Conservation (phyloP, 2,113 vertebrate genomes). For the Oncorhynchus tshawytscha region DNA sequence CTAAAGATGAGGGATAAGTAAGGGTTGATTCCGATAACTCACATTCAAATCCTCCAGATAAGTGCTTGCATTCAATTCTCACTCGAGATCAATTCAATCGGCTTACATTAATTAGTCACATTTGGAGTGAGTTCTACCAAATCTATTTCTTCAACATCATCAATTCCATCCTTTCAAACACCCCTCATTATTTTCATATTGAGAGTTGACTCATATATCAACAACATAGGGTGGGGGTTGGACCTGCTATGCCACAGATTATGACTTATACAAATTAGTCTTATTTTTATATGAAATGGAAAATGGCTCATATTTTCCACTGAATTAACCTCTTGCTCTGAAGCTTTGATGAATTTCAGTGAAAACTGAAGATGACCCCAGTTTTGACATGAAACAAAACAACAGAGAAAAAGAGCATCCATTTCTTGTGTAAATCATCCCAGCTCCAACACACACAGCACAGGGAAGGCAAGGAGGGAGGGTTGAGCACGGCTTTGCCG, state of each 20-base stretch:
- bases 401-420: conserved; percentile 31
- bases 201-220: neutral
- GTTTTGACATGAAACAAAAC: conserved; percentile 20
- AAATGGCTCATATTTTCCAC: neutral
- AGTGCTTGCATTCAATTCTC: conserved; percentile 4
- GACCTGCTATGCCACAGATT: no score
- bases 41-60: neutral
- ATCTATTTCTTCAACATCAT: neutral
- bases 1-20: neutral
- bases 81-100: neutral
- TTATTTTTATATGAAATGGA: neutral
- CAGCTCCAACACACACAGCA: conserved; percentile 50
- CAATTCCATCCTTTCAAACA: neutral
- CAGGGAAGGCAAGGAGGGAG: neutral
- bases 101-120: neutral
- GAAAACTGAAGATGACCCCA: neutral
- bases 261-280: neutral
- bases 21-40: neutral
- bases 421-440: conserved; percentile 62
- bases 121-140: neutral
- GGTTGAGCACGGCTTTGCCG: conserved; percentile 50
- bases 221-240: neutral
- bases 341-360: neutral
- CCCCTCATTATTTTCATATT: neutral
- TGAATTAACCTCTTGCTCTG: neutral